phyloP scores from a whole-genome alignment of 2,888 invertebrate species.

The Chaetoderma sp. region DNA sequence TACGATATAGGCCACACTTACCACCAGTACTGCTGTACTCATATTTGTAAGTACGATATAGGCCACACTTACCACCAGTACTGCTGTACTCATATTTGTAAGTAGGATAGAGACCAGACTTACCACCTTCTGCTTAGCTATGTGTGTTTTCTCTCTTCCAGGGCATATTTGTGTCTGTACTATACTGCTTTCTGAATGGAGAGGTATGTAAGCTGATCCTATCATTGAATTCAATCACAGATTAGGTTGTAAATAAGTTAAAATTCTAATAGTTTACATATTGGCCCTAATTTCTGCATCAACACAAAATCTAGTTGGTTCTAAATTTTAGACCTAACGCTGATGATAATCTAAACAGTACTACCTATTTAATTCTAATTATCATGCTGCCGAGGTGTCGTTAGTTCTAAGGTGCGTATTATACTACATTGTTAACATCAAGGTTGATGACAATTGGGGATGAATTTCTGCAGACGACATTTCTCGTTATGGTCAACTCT shows the following conservation, averaged over 20 bases:
- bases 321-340: too few species aligned
- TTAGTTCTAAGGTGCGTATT: too few species aligned
- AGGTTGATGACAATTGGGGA: too few species aligned
- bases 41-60: neutral
- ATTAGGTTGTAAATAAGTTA: neutral
- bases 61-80: neutral
- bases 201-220: slow-evolving; percentile 49
- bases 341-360: too few species aligned
- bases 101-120: neutral
- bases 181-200: slow-evolving; percentile 64
- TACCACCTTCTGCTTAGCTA: neutral
- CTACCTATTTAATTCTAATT: too few species aligned
- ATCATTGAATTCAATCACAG: neutral
- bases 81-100: neutral
- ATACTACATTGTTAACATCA: too few species aligned
- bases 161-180: slow-evolving; percentile 63
- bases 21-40: neutral
- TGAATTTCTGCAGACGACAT: too few species aligned
- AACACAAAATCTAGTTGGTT: too few species aligned
- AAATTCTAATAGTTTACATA: neutral
- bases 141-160: slow-evolving; percentile 39
- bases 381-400: too few species aligned
- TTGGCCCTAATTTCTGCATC: too few species aligned
- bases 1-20: too few species aligned
- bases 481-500: too few species aligned